Evolutionary conservation across 2,888 invertebrate species (phyloP).

Genomic region (Machimus atricapillus): DNA sequence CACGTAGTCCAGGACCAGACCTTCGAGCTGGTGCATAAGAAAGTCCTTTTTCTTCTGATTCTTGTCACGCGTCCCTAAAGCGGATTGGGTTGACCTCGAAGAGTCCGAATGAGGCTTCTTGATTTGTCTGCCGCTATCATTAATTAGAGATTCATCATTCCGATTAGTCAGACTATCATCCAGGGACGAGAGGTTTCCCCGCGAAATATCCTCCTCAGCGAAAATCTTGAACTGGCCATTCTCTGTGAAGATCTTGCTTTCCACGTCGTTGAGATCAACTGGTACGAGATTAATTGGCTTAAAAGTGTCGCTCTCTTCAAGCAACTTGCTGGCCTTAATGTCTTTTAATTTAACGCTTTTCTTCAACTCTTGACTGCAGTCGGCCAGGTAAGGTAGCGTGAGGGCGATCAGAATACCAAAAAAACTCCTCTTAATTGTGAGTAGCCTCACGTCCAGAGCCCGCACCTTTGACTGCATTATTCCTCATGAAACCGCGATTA

Average conservation of each 20-base stretch:
- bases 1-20: constrained; percentile 66
- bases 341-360: background rate
- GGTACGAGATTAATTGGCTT: constrained; percentile 55
- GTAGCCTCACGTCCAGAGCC: constrained; percentile 10
- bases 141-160: background rate
- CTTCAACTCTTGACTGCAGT: background rate
- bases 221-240: constrained; percentile 58
- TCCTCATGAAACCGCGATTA: background rate
- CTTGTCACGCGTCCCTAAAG: background rate
- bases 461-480: constrained; percentile 19
- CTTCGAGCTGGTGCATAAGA: constrained; percentile 51
- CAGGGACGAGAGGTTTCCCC: background rate
- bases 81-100: background rate
- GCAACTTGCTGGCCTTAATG: background rate
- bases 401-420: background rate
- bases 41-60: background rate
- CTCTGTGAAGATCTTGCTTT: constrained; percentile 56
- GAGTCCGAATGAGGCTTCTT: background rate
- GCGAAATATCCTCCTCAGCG: constrained; percentile 52
- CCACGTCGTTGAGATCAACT: constrained; percentile 54
- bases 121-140: background rate
- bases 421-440: background rate
- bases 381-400: background rate
- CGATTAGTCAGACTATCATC: background rate
- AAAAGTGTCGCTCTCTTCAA: constrained; percentile 52